Evolutionary conservation across 2,888 invertebrate species (phyloP).

Genomic region (Ferdinandea cuprea): DNA sequence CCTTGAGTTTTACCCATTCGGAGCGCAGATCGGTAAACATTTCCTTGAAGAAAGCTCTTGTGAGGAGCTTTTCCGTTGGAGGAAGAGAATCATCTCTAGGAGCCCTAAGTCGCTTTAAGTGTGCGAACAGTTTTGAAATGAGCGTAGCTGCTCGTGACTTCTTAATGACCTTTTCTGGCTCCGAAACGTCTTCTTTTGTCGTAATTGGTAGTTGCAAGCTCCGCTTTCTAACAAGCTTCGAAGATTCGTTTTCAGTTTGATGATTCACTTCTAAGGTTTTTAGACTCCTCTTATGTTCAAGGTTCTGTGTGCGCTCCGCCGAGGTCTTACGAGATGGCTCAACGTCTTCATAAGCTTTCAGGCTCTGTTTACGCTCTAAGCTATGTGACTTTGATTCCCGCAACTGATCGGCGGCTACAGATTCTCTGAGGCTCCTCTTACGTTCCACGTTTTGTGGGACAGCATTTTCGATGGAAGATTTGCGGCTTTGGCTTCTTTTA

Average conservation of each 20-base stretch:
- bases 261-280: not conserved
- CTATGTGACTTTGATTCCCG: constrained; percentile 11
- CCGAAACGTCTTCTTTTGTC: not conserved
- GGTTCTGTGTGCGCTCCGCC: not conserved
- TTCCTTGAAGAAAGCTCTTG: constrained; percentile 81
- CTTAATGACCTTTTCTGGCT: not conserved
- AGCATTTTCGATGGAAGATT: constrained; percentile 74
- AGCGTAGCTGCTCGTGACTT: not conserved
- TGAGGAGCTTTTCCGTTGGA: constrained; percentile 74
- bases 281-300: not conserved
- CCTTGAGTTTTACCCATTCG: constrained; percentile 86
- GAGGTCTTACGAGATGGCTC: too few relatives aligned
- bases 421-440: constrained; percentile 1
- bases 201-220: constrained; percentile 11
- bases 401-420: constrained; percentile 12
- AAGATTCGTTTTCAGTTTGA: constrained; percentile 1
- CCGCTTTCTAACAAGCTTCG: constrained; percentile 32
- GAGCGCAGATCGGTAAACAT: constrained; percentile 83
- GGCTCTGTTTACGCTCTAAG: not conserved
- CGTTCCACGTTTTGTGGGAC: constrained; percentile 66
- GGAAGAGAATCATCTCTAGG: constrained; percentile 1
- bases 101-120: constrained; percentile 28
- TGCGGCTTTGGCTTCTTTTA: constrained; percentile 66
- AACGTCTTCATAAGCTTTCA: not conserved
- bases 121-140: constrained; percentile 36